Evolutionary conservation across 2,888 invertebrate genomes (phyloP).

Genomic region (Luperina nickerlii): DNA sequence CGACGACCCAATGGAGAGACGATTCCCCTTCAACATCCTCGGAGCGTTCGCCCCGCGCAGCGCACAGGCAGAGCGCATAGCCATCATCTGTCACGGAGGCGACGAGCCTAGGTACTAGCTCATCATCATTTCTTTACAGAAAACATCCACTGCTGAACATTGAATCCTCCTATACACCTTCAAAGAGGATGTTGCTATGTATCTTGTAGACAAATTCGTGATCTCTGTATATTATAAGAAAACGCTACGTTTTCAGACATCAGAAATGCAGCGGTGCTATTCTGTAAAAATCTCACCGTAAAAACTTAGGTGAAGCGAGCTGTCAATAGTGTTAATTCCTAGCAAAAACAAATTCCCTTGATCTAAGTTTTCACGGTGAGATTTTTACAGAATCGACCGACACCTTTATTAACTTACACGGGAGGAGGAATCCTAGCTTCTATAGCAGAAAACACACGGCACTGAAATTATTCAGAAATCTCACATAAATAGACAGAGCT

Average conservation of each 20-base stretch:
- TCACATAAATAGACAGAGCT: not conserved
- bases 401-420: not conserved
- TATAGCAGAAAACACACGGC: not conserved
- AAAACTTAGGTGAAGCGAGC: no score
- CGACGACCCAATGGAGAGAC: constrained; percentile 94
- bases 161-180: no score
- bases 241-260: not conserved
- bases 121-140: not conserved
- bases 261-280: not conserved
- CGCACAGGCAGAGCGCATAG: constrained; percentile 95
- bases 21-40: constrained; percentile 88
- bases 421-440: not conserved
- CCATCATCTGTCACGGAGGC: constrained; percentile 96
- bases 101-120: constrained; percentile 88
- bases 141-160: not conserved
- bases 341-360: no score
- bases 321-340: no score
- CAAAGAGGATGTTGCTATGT: not conserved
- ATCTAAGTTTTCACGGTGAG: no score
- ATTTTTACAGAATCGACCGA: no score
- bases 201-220: not conserved
- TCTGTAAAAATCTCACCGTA: no score
- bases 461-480: constrained; percentile 7
- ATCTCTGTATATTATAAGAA: no score
- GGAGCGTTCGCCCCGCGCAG: constrained; percentile 85